These are phyloP conservation scores for Tetheella fluctuosa DNA, from an alignment of 2,888 invertebrate genomes.

Conservation along the genomic window DNA sequence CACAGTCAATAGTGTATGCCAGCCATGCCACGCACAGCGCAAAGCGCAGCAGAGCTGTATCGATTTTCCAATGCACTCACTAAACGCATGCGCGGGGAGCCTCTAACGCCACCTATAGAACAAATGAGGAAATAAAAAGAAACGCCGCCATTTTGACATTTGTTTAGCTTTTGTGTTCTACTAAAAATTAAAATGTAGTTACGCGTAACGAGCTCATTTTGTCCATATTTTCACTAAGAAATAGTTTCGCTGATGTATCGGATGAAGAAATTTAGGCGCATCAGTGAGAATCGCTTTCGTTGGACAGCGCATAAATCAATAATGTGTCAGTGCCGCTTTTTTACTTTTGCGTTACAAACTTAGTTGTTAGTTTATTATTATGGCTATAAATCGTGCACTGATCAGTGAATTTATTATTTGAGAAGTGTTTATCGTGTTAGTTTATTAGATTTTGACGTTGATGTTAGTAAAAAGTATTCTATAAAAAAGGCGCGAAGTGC, in stretches of 20 bases:
- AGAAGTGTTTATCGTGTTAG: slow-evolving; percentile 18
- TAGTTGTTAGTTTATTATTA: slow-evolving; percentile 47
- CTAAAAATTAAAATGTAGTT: slow-evolving; percentile 68
- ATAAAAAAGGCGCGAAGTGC: slow-evolving; percentile 78
- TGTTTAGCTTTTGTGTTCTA: slow-evolving; percentile 82
- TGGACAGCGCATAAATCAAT: slow-evolving; percentile 73
- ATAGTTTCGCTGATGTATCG: slow-evolving; percentile 41
- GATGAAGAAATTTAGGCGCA: slow-evolving; percentile 44
- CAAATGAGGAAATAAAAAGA: slow-evolving; percentile 50
- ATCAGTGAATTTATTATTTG: neutral
- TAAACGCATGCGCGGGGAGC: slow-evolving; percentile 73
- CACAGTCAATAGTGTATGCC: neutral
- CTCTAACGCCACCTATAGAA: slow-evolving; percentile 67
- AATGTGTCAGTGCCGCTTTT: slow-evolving; percentile 76
- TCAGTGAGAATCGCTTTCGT: slow-evolving; percentile 49
- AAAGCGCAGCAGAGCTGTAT: slow-evolving; percentile 31
- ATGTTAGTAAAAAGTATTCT: slow-evolving; percentile 43
- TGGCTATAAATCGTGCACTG: neutral
- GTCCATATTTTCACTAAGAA: slow-evolving; percentile 46
- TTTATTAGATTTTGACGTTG: slow-evolving; percentile 31
- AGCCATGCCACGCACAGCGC: neutral
- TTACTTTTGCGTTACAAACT: slow-evolving; percentile 65
- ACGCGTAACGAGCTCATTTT: slow-evolving; percentile 47
- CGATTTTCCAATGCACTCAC: slow-evolving; percentile 54
- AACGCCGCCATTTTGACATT: slow-evolving; percentile 85